A percentile compares a stretch with the other conserved stretches of the same genome.
Conservation (phyloP, 2,113 vertebrate species). For the Bubo bubo region DNA sequence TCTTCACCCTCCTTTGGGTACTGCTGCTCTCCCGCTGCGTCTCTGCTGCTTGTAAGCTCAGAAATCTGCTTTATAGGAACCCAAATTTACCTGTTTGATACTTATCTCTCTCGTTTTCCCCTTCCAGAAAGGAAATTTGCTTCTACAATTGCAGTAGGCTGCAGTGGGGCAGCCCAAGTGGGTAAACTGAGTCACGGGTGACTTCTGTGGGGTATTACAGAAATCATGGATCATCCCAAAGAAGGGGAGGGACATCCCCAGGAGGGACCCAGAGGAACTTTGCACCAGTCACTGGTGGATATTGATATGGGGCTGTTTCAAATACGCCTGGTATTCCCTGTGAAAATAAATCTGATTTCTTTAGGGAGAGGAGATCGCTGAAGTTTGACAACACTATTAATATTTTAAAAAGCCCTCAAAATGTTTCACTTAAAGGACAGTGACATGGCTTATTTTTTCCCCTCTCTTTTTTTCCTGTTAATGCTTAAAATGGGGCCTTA, state of each 20-base stretch:
- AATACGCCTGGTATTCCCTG: not conserved
- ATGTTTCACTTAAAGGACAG: not conserved
- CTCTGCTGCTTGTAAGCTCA: not conserved
- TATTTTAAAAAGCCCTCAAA: not conserved
- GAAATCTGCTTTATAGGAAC: not conserved
- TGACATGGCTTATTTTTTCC: no score
- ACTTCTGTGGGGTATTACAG: not conserved
- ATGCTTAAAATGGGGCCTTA: not conserved
- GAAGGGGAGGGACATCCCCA: not conserved
- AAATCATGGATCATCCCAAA: accelerated
- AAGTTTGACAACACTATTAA: not conserved
- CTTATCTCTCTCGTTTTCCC: not conserved
- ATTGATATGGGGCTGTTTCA: accelerated
- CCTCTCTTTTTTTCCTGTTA: not conserved
- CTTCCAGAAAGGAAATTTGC: not conserved
- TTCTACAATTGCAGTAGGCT: not conserved
- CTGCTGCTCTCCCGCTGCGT: accelerated
- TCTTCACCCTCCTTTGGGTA: not conserved
- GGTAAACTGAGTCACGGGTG: not conserved
- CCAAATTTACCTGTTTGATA: not conserved
- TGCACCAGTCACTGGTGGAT: not conserved
- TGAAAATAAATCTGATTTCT: not conserved
- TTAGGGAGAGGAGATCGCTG: not conserved
- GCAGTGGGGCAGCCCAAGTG: not conserved
- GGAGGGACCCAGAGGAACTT: not conserved